phyloP scores from a whole-genome alignment of 2,797 vertebrate species.

The Artibeus jamaicensis region DNA sequence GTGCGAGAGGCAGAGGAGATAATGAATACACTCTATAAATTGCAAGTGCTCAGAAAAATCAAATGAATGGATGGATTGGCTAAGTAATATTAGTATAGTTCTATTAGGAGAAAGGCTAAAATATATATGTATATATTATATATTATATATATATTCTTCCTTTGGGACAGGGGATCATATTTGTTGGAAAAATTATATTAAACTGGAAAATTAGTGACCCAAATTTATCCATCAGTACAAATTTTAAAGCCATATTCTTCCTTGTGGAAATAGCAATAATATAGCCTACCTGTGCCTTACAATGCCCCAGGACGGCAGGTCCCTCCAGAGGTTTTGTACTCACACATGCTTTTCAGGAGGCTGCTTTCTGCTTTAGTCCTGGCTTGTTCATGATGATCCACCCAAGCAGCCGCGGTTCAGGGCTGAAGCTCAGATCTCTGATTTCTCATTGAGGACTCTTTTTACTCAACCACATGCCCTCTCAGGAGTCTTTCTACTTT shows the following conservation, averaged over 20 bases:
- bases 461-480: neutral
- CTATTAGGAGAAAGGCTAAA: neutral
- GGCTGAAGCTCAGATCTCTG: neutral
- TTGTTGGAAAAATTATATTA: neutral
- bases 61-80: neutral
- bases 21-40: neutral
- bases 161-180: neutral
- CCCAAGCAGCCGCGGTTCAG: neutral
- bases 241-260: neutral
- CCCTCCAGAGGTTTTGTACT: neutral
- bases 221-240: neutral
- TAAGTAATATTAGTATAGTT: neutral
- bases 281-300: neutral
- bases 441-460: neutral
- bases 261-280: neutral
- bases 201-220: neutral
- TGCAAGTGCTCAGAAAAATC: slow-evolving; percentile 14
- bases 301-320: neutral
- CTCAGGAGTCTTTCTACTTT: neutral
- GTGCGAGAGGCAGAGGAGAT: neutral
- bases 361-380: neutral
- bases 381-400: neutral
- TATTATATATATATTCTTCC: neutral
- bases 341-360: neutral
- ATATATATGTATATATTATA: no score